Conservation (phyloP, 2,113 vertebrate genomes). For the Geococcyx californianus region DNA sequence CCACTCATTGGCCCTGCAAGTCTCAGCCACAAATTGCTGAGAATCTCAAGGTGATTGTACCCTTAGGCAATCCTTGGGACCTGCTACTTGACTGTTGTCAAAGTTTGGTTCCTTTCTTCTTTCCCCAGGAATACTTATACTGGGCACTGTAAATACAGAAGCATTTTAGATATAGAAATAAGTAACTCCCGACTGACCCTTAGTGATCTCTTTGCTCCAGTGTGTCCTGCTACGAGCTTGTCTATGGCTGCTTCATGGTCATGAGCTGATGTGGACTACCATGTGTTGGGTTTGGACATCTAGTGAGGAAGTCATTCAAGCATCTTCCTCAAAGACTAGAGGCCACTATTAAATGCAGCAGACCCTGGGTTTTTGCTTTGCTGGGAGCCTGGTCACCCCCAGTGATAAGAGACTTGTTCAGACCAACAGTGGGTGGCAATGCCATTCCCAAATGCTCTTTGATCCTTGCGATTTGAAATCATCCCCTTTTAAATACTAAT, state of each 20-base stretch:
- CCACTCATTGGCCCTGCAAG: fast-evolving
- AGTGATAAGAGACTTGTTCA: background rate
- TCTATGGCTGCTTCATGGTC: background rate
- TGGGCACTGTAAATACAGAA: background rate
- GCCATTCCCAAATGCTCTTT: background rate
- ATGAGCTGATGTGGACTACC: background rate
- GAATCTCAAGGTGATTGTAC: background rate
- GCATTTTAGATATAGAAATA: background rate
- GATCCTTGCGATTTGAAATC: background rate
- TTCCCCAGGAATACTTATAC: background rate
- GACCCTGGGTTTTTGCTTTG: background rate
- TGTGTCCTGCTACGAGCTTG: background rate
- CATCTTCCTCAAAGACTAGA: background rate
- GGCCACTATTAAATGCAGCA: background rate
- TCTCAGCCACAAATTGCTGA: background rate
- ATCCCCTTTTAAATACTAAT: background rate
- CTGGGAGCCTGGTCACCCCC: background rate
- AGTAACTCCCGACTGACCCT: background rate
- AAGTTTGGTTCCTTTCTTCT: background rate
- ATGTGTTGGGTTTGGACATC: background rate
- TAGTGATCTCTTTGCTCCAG: background rate
- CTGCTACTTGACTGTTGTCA: background rate
- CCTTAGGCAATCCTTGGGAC: background rate
- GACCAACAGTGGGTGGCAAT: fast-evolving
- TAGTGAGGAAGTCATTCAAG: background rate